A percentile compares a stretch with the other conserved stretches of the same genome.
These are phyloP conservation scores for Leucoraja ocellata DNA, from an alignment of 2,797 vertebrate genomes.

Conservation along the genomic window DNA sequence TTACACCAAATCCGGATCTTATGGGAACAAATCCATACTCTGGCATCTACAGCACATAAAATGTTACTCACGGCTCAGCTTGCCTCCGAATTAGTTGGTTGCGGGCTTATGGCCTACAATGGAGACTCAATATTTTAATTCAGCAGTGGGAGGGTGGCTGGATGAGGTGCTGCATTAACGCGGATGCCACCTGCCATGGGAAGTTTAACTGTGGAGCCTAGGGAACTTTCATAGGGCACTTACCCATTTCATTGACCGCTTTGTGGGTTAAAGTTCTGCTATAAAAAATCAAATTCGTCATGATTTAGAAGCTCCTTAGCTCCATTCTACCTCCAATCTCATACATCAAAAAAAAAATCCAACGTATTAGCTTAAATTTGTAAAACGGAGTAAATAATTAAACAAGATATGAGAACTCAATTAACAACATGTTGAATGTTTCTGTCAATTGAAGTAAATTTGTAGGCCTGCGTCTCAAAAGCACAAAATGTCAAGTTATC, in stretches of 20 bases:
- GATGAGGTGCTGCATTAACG: too few species aligned
- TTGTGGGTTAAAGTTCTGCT: not conserved
- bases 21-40: not conserved
- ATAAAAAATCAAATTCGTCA: not conserved
- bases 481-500: too few species aligned
- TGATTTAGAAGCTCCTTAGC: not conserved
- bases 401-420: not conserved
- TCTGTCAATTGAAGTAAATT: slow-evolving; percentile 3
- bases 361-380: not conserved
- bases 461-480: not conserved
- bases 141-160: not conserved
- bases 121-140: not conserved
- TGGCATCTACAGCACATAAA: not conserved
- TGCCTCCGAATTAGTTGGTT: not conserved
- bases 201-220: not conserved
- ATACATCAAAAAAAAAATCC: not conserved
- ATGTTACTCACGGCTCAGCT: not conserved
- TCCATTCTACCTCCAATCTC: not conserved
- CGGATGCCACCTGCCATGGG: not conserved
- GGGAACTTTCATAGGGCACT: too few species aligned
- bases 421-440: not conserved
- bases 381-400: not conserved
- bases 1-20: not conserved
- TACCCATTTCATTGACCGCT: not conserved
- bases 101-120: not conserved